A percentile compares a stretch with the other conserved stretches of the same genome.
Evolutionary conservation across 2,113 vertebrate species (phyloP).

Genomic region (Mesitornis unicolor): DNA sequence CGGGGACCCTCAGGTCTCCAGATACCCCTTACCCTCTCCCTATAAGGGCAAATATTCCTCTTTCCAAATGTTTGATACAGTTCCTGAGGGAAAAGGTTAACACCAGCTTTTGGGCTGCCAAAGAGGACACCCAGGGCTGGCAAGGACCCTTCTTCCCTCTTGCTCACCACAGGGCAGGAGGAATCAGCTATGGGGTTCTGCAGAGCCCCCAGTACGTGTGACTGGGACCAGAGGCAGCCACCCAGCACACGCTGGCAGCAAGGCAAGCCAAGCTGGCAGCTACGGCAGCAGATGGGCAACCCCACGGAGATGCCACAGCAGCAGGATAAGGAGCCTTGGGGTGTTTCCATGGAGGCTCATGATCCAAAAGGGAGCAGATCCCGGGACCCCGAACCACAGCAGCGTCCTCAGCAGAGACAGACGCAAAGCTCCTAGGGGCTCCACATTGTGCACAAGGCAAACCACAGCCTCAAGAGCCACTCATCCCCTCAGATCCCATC

Average conservation of each 20-base stretch:
- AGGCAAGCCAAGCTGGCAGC: neutral
- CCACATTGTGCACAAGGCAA: rapidly evolving
- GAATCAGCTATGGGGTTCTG: rapidly evolving
- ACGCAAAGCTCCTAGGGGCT: neutral
- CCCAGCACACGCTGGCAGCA: neutral
- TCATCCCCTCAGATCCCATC: neutral
- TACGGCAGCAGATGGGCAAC: neutral
- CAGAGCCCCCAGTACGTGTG: neutral
- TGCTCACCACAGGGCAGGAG: no score
- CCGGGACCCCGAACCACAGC: neutral
- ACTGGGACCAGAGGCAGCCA: neutral
- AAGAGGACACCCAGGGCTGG: neutral
- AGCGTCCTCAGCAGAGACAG: neutral
- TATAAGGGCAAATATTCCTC: neutral
- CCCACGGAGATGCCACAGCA: neutral
- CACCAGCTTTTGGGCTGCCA: neutral
- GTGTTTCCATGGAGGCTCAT: neutral
- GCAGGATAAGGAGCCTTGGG: neutral
- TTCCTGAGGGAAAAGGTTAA: neutral
- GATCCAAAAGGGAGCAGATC: neutral
- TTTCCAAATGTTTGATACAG: neutral
- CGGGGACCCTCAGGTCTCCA: neutral
- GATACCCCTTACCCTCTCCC: neutral
- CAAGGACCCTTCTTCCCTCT: neutral
- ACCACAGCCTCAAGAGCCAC: rapidly evolving